Base-by-base conservation (phyloP, 1,140 invertebrate species). In the Macrobrachium rosenbergii region DNA sequence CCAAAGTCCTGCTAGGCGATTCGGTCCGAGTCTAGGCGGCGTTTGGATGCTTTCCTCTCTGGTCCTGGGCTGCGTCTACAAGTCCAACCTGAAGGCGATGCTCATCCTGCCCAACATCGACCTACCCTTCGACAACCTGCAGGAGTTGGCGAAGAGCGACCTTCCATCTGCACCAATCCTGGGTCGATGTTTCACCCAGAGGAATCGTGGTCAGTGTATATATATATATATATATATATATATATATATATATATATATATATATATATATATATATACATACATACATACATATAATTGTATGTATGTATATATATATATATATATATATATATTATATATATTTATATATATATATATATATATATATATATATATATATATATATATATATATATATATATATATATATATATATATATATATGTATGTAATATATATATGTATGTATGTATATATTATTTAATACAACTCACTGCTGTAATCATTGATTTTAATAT, bases 41-140 rank as follows among this genome's bases (percentile, higher is more conserved):
- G 21, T 69, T 5, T 69, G 67, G 67, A 21, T 69, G 21, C 67
- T 69, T 5, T 0, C 67, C 8, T 21, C 67, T 14, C 19, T 69
- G 21, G 28, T 69, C n/a, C n/a, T 69, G 67, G 67, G 8, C 67
- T 12, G 21, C 21, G 67, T 69, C 21, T 69, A 69, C 67, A 21
- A 28, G n/a, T 8, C 21, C 67, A 69, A 69, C 67, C 67, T 69
- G 8, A 69, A 23, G 67, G 67, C 67, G 14, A 69, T 69, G 67
- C 67, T 69, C n/a, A 69, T 69, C 67, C n/a, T 69, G 16, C 67
- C 67, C 8, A 69, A 23, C 21, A 28, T 69, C 21, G 5, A 23
- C 21, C n/a, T 69, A 19, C 67, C 67, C n/a, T 69, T 69, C 67
- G 67, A 69, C n/a, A n/a, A 21, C 19, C 67, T 69, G 67, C 67